Evolutionary conservation across 2,797 vertebrate species (phyloP).

Genomic region (Hippoglossus hippoglossus): DNA sequence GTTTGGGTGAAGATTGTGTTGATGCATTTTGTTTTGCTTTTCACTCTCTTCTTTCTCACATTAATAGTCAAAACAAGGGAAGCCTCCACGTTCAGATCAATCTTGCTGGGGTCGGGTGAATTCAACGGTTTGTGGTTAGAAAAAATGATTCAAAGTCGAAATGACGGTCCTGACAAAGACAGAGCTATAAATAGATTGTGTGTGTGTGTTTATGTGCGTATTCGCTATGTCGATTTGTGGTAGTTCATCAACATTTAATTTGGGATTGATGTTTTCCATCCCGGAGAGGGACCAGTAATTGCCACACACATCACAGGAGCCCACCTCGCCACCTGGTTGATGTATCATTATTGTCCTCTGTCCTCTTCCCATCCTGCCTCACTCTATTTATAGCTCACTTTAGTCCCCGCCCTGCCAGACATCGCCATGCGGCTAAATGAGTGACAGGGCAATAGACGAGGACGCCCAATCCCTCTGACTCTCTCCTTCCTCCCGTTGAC

Average conservation of each 20-base stretch:
- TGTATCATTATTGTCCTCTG: conserved; percentile 67
- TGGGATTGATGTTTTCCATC: conserved; percentile 58
- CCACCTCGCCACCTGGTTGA: conserved; percentile 39
- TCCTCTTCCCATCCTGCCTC: conserved; percentile 54
- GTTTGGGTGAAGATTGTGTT: neutral
- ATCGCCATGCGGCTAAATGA: conserved; percentile 63
- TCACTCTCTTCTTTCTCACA: neutral
- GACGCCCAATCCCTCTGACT: conserved; percentile 29
- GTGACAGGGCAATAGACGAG: conserved; percentile 69
- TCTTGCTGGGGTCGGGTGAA: neutral
- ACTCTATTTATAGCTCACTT: conserved; percentile 76
- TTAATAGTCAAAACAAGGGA: neutral
- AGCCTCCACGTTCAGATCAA: neutral
- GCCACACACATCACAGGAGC: conserved; percentile 11
- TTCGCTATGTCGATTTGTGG: conserved; percentile 44
- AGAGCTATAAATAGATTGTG: neutral
- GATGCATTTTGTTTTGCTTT: neutral
- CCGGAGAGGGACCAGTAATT: conserved; percentile 57
- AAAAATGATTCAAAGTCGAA: too few relatives aligned
- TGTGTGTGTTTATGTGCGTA: conserved; percentile 23
- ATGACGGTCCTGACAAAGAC: too few relatives aligned
- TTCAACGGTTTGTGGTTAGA: neutral
- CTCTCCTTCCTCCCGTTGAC: conserved; percentile 61
- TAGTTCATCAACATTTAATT: conserved; percentile 65
- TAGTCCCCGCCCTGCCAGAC: conserved; percentile 50